Base-by-base conservation (phyloP, 1,140 invertebrate species). In the Mesaphorura yosii region DNA sequence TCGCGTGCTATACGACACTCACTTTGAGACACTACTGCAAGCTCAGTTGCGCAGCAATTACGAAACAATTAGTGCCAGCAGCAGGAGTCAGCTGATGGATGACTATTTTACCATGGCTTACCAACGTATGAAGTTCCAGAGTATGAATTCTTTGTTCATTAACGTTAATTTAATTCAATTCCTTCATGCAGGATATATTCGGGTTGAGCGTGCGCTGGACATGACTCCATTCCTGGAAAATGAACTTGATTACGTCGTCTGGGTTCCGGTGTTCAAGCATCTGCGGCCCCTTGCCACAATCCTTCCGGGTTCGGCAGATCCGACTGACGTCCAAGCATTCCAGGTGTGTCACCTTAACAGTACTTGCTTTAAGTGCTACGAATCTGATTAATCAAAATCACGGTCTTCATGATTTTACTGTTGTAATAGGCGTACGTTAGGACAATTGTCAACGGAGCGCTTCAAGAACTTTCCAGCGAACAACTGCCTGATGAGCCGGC, bases 221-320 rank as follows among this genome's bases (percentile, higher is more conserved):
- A 66, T 82, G 3, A 76, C 78, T 15, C 73, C 72, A 26, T 83
- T 81, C 66, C 69, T 84, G 17, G 71, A 70, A 12, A 71, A 72
- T 1, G 79, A 82, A 57, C 68, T 67, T 15, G 74, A 78, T n/a
- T 76, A 73, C 29, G 66, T 75, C 6, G 77, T 78, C 0, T 82
- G 80, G 80, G 66, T 68, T 15, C 65, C 73, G 10, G 60, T n/a
- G n/a, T n/a, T n/a, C n/a, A n/a, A n/a, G n/a, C n/a, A n/a, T n/a
- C n/a, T n/a, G n/a, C n/a, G n/a, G n/a, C n/a, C n/a, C n/a, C n/a
- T n/a, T n/a, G n/a, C n/a, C n/a, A n/a, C n/a, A n/a, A n/a, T n/a
- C n/a, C n/a, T n/a, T n/a, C n/a, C n/a, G n/a, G n/a, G n/a, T n/a
- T n/a, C n/a, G n/a, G n/a, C n/a, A n/a, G n/a, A n/a, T n/a, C n/a